Percentiles rank a stretch among this genome's conserved stretches.
Conservation (phyloP, 2,888 invertebrate species). For the Drosophila phalerata region DNA sequence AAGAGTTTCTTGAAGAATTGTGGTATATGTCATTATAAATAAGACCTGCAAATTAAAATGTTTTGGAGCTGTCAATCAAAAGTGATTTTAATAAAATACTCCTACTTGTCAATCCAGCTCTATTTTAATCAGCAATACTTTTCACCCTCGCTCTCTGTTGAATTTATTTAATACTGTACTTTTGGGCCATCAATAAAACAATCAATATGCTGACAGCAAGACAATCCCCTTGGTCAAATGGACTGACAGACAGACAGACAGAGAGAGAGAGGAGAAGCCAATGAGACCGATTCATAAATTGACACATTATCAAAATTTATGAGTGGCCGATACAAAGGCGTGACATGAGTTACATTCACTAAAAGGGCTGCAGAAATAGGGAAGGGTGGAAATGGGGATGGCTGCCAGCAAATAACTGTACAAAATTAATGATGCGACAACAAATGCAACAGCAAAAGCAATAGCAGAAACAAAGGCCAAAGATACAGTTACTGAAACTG, state of each 20-base stretch:
- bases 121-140: background rate
- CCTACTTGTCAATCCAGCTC: constrained; percentile 47
- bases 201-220: constrained; percentile 78
- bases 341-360: constrained; percentile 58
- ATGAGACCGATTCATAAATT: constrained; percentile 73
- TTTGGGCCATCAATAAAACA: constrained; percentile 74
- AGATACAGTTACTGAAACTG: background rate
- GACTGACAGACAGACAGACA: constrained; percentile 19
- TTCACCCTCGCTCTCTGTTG: background rate
- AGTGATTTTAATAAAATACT: background rate
- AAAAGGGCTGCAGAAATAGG: background rate
- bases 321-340: constrained; percentile 59
- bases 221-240: constrained; percentile 61
- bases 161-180: constrained; percentile 4
- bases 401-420: constrained; percentile 74
- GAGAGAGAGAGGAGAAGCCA: constrained; percentile 26
- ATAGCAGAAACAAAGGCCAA: constrained; percentile 38
- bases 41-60: background rate
- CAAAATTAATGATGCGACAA: constrained; percentile 79
- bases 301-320: constrained; percentile 82
- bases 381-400: background rate
- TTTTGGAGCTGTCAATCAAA: constrained; percentile 1
- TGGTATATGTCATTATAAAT: too few species aligned
- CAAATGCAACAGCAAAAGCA: constrained; percentile 33
- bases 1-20: too few species aligned